Evolutionary conservation across 2,888 invertebrate species (phyloP), one percentile per base, ranked within the genome.

Genomic region (Ypsolopha sequella): DNA sequence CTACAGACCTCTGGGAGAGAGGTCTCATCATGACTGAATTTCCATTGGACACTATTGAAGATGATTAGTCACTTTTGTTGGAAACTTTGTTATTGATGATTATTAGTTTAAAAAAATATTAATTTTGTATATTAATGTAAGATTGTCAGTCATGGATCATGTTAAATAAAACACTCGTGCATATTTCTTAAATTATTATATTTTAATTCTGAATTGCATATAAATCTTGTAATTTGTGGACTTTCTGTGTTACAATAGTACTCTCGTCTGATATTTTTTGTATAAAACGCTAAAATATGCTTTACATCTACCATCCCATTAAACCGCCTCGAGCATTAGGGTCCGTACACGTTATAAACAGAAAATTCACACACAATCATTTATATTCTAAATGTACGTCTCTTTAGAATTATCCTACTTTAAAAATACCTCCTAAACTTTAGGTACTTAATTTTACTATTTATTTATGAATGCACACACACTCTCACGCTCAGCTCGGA

Each of bases 1-100:
- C 90, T 3, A 90, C 90, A 53, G 91, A 92, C 50, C 78, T 97
- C 51, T 97, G 96, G 94, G 94, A 95, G 62, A 90, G 91, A 58
- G 95, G 95, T 0, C 76, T 97, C 7, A 71, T 97, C 7, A 90
- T 95, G 80, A 92, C 95, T 2, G 89, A 91, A 56, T 80, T 86
- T 57, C 91, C 91, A 36, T 71, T 91, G 56, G 81, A 85, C 38
- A 73, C 68, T 55, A 63, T 87, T 56, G 84, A 81, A 55, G 80
- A 82, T 63, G 74, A 82, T 64, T 39, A 41, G 9, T 8, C 0
- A 9, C 6, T 44, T 44, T 13, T 10, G 10, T 13, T 39, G 2
- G 24, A 39, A 9, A 39, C 2, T 44, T 10, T 14, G 14, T 33
- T 13, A 9, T 13, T 24, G 6, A 14, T 39, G 6, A 39, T n/a